Percentiles rank a stretch among this genome's conserved stretches.
Evolutionary conservation across 2,888 invertebrate species (phyloP).

Genomic region (Doris montereyensis): DNA sequence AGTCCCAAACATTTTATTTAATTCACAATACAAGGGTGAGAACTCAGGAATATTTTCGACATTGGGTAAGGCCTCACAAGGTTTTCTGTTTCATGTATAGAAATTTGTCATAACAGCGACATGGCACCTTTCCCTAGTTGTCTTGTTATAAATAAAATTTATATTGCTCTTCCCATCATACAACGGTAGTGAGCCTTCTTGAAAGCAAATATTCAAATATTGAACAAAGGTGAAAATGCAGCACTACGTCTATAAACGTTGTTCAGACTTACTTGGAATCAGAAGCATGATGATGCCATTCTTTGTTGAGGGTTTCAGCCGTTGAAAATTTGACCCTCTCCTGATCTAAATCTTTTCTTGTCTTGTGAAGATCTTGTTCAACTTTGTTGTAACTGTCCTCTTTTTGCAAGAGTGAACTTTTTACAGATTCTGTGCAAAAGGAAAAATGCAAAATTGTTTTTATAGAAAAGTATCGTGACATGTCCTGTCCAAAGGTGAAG

Average conservation of each 20-base stretch:
- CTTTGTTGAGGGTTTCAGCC: constrained; percentile 39
- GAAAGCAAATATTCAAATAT: background rate
- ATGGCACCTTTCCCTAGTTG: no score
- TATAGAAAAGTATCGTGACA: no score
- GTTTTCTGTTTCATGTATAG: no score
- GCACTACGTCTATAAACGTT: no score
- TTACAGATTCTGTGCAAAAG: constrained; percentile 75
- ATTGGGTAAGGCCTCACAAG: no score
- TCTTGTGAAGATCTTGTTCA: constrained; percentile 75
- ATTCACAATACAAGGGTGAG: no score
- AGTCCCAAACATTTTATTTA: no score
- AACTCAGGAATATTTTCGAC: no score
- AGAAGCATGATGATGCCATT: constrained; percentile 30
- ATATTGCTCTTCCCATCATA: background rate
- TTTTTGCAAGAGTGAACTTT: constrained; percentile 77
- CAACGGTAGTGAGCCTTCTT: background rate
- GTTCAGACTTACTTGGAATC: constrained; percentile 35
- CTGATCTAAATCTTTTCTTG: constrained; percentile 51
- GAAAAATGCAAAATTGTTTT: no score
- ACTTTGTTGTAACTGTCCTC: constrained; percentile 77
- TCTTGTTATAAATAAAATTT: no score
- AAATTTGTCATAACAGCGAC: no score
- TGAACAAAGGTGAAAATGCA: background rate
- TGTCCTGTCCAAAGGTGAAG: no score
- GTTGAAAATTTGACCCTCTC: constrained; percentile 49